Base-by-base conservation (phyloP, 2,797 vertebrate genomes). In the Falco biarmicus region DNA sequence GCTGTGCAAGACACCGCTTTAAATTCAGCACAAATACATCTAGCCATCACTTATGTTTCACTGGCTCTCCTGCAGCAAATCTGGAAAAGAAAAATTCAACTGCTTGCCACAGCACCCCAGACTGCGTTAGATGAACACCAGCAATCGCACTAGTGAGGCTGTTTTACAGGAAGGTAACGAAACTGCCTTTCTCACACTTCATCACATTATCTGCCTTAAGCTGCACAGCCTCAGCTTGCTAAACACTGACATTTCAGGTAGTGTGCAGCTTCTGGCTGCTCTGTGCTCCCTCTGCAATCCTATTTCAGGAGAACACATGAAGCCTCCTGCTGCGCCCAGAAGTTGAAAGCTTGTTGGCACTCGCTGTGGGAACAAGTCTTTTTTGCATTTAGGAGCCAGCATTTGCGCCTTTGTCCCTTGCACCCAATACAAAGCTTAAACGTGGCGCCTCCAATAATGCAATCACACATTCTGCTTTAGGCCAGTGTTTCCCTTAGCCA, bases 331-430 rank as follows among this genome's bases (percentile, higher is more conserved):
- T 91, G 90, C 53, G 8, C 82, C 87, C 78, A 88, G 57, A 92
- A 93, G 75, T 51, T 93, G 94, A 96, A 95, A 96, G 84, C 73
- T 70, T 95, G 84, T 54, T 96, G 93, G 92, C 93, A 85, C 82
- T 84, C n/a, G 82, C 50, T 41, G 32, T 93, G 95, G 89, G 93
- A 96, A 96, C 81, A 89, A 93, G 74, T 6, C 69, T 76, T 68
- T 65, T 86, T 69, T 32, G 41, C 61, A 66, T 45, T 76, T 76
- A 81, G 65, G 51, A 96, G 89, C 82, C 79, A 92, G 63, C 25
- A 69, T 56, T 95, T 73, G 76, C 11, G 48, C 73, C 82, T 95
- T 95, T 74, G 70, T 93, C 90, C 87, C 82, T n/a, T 45, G 73
- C 39, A 92, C 48, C 90, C 79, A 66, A 61, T 31, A 69, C 82